phyloP scores from a whole-genome alignment of 1,140 invertebrate genomes.

The Drosophila sucinea region DNA sequence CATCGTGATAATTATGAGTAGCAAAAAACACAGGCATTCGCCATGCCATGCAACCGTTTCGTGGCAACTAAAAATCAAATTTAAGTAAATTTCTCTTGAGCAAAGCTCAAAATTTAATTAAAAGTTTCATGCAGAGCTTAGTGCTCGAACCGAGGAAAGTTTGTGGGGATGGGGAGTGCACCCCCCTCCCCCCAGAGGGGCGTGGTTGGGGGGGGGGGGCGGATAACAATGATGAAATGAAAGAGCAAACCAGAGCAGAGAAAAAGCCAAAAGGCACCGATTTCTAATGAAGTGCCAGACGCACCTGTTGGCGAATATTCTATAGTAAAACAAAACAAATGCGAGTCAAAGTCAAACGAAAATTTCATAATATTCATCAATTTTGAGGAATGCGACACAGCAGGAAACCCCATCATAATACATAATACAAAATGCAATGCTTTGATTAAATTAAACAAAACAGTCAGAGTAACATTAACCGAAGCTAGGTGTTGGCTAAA shows the following conservation, averaged over 20 bases:
- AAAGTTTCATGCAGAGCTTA: conserved; percentile 51
- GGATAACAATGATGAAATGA: not conserved
- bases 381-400: conserved; percentile 35
- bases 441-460: conserved; percentile 19
- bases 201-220: too few relatives aligned
- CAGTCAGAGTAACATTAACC: conserved; percentile 10
- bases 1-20: conserved; percentile 38
- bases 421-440: too few relatives aligned
- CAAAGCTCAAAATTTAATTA: conserved; percentile 72
- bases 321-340: conserved; percentile 28
- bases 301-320: conserved; percentile 67
- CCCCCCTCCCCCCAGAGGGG: conserved; percentile 5
- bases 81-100: conserved; percentile 67
- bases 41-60: conserved; percentile 69
- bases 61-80: conserved; percentile 75
- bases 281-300: conserved; percentile 70
- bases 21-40: conserved; percentile 52
- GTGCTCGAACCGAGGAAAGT: not conserved
- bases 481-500: conserved; percentile 25
- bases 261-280: conserved; percentile 21
- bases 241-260: not conserved
- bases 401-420: not conserved
- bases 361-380: conserved; percentile 65
- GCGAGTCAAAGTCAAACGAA: conserved; percentile 52
- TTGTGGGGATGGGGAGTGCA: too few relatives aligned